Percentiles rank a stretch among this genome's conserved stretches.
phyloP scores from a whole-genome alignment of 2,113 vertebrate genomes.

The Xiphophorus maculatus region DNA sequence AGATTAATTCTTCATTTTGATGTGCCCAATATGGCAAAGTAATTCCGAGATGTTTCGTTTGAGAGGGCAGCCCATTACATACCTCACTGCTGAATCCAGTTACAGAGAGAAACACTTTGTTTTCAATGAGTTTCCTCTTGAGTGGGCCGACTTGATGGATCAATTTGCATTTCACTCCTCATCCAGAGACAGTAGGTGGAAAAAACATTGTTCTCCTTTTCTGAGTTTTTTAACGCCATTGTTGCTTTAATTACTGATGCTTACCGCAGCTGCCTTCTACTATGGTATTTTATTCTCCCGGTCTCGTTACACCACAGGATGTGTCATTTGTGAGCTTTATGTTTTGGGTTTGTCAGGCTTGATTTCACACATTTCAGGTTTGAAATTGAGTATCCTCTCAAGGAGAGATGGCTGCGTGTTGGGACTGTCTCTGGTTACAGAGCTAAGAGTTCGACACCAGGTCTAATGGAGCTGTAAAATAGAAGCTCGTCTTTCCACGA shows the following conservation, averaged over 20 bases:
- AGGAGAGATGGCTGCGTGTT: conserved; percentile 20
- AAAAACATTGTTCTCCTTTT: conserved; percentile 4
- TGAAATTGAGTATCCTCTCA: too few relatives aligned
- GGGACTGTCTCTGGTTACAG: conserved; percentile 36
- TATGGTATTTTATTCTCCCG: conserved; percentile 15
- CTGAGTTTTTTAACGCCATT: conserved; percentile 20
- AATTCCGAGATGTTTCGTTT: neutral
- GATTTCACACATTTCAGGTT: conserved; percentile 30
- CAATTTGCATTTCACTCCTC: conserved; percentile 41
- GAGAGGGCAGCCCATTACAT: neutral
- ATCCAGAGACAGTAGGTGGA: conserved; percentile 4
- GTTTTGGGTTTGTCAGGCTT: conserved; percentile 36
- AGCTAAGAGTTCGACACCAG: conserved; percentile 31
- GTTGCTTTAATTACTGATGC: conserved; percentile 30
- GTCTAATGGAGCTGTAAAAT: conserved; percentile 57
- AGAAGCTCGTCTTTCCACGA: conserved; percentile 41
- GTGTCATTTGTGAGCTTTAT: conserved; percentile 36
- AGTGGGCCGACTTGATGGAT: conserved; percentile 23
- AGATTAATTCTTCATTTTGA: conserved; percentile 17
- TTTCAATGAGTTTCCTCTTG: conserved; percentile 32
- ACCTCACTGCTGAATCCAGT: conserved; percentile 13
- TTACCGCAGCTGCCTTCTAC: neutral
- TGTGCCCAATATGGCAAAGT: conserved; percentile 37
- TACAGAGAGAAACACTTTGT: conserved; percentile 18
- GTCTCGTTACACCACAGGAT: conserved; percentile 26